Evolutionary conservation across 1,140 invertebrate genomes (phyloP), one percentile per base, ranked within the genome.

Genomic region (Vanessa atalanta): DNA sequence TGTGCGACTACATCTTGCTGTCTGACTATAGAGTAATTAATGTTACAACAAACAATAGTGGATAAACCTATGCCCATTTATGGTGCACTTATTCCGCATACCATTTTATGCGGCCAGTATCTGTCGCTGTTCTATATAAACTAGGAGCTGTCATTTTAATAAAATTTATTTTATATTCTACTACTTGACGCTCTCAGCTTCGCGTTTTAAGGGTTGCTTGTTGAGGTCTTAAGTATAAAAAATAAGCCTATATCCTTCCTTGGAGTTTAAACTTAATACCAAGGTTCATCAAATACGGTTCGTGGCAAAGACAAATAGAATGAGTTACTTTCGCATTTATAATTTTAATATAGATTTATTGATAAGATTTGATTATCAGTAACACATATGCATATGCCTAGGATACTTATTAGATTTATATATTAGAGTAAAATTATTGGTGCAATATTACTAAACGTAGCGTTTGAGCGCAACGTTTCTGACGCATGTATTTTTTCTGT

Each of bases 81-180:
- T 57, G 79, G 81, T 31, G 47, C 61, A 66, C 50, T 70, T 70
- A 83, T 87, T 88, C 84, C 85, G 82, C 82, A 88, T 88, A 76
- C 82, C 80, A 66, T 71, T 64, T 76, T 73, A 79, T 76, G 67
- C 68, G 68, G 73, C 66, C 68, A 68, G 23, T 70, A 53, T 65
- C 20, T 60, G 65, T 83, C 37, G 61, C 74, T 80, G 85, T 78
- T 86, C 87, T 82, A 85, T 79, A 87, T 88, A 78, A 84, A 74
- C 69, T 61, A 51, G 79, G 84, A 85, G 82, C 72, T 78, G 85
- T 72, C 72, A 70, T 26, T 60, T 13, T 8, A 57, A 11, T 14
- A 9, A 60, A 20, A 60, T 51, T 16, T 15, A 15, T 51, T 51
- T 51, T 51, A 2, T 51, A 51, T 5, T 51, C n/a, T 51, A 7